Evolutionary conservation across 2,888 invertebrate species (phyloP), one percentile per base, ranked within the genome.

Genomic region (Galerucella nymphaeae): DNA sequence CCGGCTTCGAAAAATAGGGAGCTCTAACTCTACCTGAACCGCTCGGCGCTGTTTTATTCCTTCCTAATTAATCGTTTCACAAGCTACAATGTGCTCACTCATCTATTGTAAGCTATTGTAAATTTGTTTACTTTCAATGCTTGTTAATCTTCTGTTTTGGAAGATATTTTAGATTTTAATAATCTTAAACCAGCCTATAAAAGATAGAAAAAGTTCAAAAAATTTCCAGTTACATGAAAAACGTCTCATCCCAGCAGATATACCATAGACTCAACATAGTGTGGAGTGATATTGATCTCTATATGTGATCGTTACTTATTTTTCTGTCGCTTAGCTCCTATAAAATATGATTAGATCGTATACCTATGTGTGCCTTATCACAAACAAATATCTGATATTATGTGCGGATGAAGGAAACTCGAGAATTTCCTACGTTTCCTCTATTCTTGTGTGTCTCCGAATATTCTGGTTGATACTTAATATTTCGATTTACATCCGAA

Each of bases 281-380:
- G 59, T 58, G 58, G 48, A 59, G 67, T 67, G 67, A 67, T 59
- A 67, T 67, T 59, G 67, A 67, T 67, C 67, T 45, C 23, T 18
- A 14, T 30, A 45, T 45, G 42, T 18, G 58, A 59, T 67, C 67
- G 58, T 55, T 59, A 67, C 45, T 66, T 66, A 53, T 58, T 66
- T 45, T 58, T 57, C 57, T 66, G 20, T 58, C 66, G 66, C 66
- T 67, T 48, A 67, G 59, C 67, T 67, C 57, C 57, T 59, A 67
- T 67, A 67, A 67, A 67, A 67, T 67, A 67, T 67, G 67, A 67
- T 67, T 67, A 67, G 67, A 65, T 38, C 50, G 30, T 65, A 38
- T 38, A n/a, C n/a, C n/a, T n/a, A 23, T 65, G 65, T 48, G 65
- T 45, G 59, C 67, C 59, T 59, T 59, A 67, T 67, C 45, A 48